phyloP scores from a whole-genome alignment of 2,797 vertebrate genomes.

The Falco cherrug region DNA sequence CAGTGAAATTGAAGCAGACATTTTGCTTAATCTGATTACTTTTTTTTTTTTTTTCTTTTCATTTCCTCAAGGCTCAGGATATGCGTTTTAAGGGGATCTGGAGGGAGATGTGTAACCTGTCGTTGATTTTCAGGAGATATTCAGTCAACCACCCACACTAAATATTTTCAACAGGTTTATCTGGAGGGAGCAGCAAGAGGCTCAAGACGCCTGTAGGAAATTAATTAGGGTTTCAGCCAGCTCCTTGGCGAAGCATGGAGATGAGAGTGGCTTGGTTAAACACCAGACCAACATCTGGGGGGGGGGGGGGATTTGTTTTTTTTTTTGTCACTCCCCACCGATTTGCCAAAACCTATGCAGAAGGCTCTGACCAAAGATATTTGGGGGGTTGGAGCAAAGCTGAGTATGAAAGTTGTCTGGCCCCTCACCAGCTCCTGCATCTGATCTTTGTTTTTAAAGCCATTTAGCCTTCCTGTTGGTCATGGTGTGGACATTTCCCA shows the following conservation, averaged over 20 bases:
- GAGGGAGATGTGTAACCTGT: not conserved
- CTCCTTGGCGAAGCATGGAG: not conserved
- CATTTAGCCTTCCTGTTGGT: not conserved
- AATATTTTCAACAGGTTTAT: not conserved
- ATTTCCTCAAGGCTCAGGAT: not conserved
- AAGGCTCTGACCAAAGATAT: not conserved
- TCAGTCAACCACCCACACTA: not conserved
- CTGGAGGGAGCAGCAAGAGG: not conserved
- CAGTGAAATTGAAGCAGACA: not conserved
- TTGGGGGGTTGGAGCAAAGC: not conserved
- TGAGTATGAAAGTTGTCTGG: not conserved
- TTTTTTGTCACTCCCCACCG: not conserved
- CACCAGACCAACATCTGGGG: not conserved
- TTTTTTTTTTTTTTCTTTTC: not conserved
- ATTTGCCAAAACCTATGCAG: not conserved
- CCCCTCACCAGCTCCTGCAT: not conserved
- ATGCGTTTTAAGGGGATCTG: fast-evolving
- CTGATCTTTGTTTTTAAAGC: not conserved
- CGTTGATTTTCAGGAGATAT: not conserved
- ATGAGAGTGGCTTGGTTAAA: not conserved
- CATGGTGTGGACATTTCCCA: fast-evolving
- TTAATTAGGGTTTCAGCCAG: not conserved
- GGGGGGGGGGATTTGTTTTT: fast-evolving
- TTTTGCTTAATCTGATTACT: not conserved
- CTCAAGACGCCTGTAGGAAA: not conserved